phyloP scores from a whole-genome alignment of 2,888 invertebrate genomes.

The Epistrophella euchroma region DNA sequence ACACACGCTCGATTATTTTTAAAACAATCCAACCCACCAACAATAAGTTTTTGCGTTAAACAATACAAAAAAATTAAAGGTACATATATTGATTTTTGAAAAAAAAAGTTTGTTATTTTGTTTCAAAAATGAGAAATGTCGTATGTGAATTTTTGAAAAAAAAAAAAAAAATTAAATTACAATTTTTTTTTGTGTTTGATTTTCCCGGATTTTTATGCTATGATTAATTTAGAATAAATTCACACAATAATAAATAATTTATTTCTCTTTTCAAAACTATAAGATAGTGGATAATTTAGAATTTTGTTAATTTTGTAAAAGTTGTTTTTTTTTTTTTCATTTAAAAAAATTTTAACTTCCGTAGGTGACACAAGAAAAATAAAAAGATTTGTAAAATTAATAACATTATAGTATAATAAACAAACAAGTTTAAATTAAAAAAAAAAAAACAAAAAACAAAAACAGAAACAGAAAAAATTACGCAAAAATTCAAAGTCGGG shows the following conservation, averaged over 20 bases:
- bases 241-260: constrained; percentile 23
- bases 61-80: constrained; percentile 18
- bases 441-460: neutral
- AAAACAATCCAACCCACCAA: constrained; percentile 16
- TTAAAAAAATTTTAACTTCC: neutral
- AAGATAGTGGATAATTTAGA: neutral
- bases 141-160: constrained; percentile 18
- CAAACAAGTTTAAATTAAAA: neutral
- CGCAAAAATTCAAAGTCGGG: constrained; percentile 7
- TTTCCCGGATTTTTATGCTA: constrained; percentile 57
- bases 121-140: constrained; percentile 15
- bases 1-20: constrained; percentile 25
- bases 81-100: constrained; percentile 23
- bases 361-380: neutral
- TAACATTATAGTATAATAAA: neutral
- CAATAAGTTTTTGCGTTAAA: constrained; percentile 9
- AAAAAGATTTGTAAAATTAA: neutral
- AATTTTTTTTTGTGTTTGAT: constrained; percentile 44
- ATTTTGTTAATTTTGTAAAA: constrained; percentile 5
- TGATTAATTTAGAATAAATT: constrained; percentile 61
- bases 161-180: neutral
- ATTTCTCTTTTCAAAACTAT: neutral
- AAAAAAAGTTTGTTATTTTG: neutral
- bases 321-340: neutral
- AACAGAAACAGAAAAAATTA: neutral